Conservation (phyloP, 2,113 vertebrate genomes). For the Vulpes ferrilata region DNA sequence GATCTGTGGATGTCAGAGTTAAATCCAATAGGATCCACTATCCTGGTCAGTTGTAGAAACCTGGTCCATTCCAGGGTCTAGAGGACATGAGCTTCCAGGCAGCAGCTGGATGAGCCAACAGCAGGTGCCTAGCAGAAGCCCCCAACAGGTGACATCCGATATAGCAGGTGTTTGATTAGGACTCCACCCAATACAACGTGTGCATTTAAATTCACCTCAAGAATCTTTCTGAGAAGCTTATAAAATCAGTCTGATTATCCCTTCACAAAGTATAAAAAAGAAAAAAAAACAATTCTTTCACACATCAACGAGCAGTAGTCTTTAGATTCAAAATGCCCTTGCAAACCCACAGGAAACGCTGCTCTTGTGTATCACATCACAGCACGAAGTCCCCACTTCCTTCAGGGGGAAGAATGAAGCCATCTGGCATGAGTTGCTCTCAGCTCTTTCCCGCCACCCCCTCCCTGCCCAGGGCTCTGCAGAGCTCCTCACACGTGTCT, state of each 20-base stretch:
- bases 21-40: neutral
- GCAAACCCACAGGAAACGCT: conserved; percentile 77
- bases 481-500: neutral
- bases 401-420: conserved; percentile 71
- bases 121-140: neutral
- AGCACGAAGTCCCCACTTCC: conserved; percentile 76
- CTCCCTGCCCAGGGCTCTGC: conserved; percentile 15
- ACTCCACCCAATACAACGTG: neutral
- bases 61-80: neutral
- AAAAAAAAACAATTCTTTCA: conserved; percentile 27
- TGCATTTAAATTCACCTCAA: conserved; percentile 50
- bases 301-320: conserved; percentile 62
- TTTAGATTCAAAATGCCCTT: conserved; percentile 76
- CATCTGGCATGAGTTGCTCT: conserved; percentile 78
- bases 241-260: conserved; percentile 53
- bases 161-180: neutral
- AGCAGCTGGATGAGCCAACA: neutral
- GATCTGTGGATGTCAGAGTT: neutral
- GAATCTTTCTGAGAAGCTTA: conserved; percentile 36
- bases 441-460: conserved; percentile 30
- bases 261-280: conserved; percentile 59
- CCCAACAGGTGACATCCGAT: conserved; percentile 3
- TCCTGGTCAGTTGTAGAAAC: neutral
- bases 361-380: conserved; percentile 66
- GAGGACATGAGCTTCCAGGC: neutral